phyloP scores from a whole-genome alignment of 2,797 vertebrate species.

The Serranus cabrilla region DNA sequence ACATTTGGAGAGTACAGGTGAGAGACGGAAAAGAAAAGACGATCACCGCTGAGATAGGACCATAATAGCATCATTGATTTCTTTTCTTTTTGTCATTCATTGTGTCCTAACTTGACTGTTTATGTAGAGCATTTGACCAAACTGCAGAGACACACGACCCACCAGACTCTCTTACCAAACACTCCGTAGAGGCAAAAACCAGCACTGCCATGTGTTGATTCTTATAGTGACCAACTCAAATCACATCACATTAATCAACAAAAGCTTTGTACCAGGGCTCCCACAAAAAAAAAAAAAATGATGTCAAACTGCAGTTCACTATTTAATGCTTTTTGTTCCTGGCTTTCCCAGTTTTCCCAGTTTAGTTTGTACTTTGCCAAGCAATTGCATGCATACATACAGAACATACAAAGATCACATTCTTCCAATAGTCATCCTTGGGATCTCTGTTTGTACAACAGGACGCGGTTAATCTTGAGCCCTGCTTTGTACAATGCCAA shows the following conservation, averaged over 20 bases:
- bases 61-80: background rate
- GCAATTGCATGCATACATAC: too few relatives aligned
- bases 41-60: background rate
- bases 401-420: too few relatives aligned
- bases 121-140: conserved; percentile 78
- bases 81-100: conserved; percentile 1
- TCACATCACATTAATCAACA: conserved; percentile 42
- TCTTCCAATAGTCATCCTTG: too few relatives aligned
- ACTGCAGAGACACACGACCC: conserved; percentile 68
- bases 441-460: too few relatives aligned
- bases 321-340: too few relatives aligned
- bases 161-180: conserved; percentile 71
- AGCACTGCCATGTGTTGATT: conserved; percentile 29
- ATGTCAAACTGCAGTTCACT: too few relatives aligned
- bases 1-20: conserved; percentile 99
- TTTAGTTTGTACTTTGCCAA: too few relatives aligned
- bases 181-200: conserved; percentile 71
- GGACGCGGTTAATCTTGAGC: too few relatives aligned
- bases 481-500: background rate
- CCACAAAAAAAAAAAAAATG: too few relatives aligned
- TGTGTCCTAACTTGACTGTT: conserved; percentile 66
- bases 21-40: conserved; percentile 56
- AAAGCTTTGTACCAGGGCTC: background rate
- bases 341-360: too few relatives aligned
- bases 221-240: conserved; percentile 25